phyloP scores from a whole-genome alignment of 2,888 invertebrate genomes.

The Digitonthophagus gazella region DNA sequence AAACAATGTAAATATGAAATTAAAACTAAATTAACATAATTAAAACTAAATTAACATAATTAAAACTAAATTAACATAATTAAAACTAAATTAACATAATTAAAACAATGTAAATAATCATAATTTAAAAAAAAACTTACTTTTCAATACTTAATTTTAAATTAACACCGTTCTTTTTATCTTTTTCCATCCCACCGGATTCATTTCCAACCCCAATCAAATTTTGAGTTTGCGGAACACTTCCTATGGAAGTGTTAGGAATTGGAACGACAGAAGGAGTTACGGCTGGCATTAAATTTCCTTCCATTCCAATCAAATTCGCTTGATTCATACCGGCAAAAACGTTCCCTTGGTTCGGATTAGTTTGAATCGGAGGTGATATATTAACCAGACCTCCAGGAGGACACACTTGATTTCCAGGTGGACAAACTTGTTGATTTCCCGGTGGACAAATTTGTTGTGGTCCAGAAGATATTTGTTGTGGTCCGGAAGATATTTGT shows the following conservation, averaged over 20 bases:
- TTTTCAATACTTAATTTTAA: slow-evolving; percentile 33
- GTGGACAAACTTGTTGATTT: background rate
- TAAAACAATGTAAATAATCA: slow-evolving; percentile 2
- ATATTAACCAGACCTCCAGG: background rate
- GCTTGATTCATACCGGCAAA: background rate
- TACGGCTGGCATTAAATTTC: too few relatives aligned
- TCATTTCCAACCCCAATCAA: background rate
- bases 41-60: too few relatives aligned
- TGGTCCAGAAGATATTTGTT: background rate
- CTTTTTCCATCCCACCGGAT: slow-evolving; percentile 18
- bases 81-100: too few relatives aligned
- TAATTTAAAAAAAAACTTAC: slow-evolving; percentile 21
- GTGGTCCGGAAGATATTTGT: background rate
- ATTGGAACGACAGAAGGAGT: too few relatives aligned
- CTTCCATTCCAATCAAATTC: background rate
- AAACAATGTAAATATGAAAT: too few relatives aligned
- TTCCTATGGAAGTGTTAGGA: too few relatives aligned
- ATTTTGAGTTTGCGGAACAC: background rate
- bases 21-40: too few relatives aligned
- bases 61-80: too few relatives aligned
- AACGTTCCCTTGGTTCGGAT: background rate
- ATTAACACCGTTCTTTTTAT: slow-evolving; percentile 32
- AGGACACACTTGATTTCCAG: background rate
- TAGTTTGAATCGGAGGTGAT: slow-evolving; percentile 7
- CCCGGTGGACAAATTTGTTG: too few relatives aligned